These are phyloP conservation scores for Himantopus leucocephalus DNA, from an alignment of 2,113 vertebrate genomes.

Conservation along the genomic window DNA sequence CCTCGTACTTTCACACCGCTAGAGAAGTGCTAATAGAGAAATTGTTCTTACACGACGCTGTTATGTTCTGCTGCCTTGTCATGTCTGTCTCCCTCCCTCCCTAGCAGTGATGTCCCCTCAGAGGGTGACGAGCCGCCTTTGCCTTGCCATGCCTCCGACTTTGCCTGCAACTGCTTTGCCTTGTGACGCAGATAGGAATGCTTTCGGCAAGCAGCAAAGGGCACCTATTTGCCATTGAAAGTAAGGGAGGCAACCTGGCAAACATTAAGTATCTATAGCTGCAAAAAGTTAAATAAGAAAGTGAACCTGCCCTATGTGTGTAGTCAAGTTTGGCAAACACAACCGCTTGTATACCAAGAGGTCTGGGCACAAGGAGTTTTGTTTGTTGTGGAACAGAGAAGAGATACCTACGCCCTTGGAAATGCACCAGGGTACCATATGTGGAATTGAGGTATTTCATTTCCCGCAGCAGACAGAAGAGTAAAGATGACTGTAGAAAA, in stretches of 20 bases:
- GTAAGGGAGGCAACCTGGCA: neutral
- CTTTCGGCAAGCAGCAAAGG: neutral
- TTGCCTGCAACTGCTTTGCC: neutral
- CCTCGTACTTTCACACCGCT: rapidly evolving
- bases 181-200: rapidly evolving
- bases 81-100: neutral
- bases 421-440: neutral
- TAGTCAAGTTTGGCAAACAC: neutral
- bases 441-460: neutral
- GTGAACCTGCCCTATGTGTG: neutral
- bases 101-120: neutral
- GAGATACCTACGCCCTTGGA: neutral
- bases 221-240: rapidly evolving
- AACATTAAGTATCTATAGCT: neutral
- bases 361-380: neutral
- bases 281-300: neutral
- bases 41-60: neutral
- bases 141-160: neutral
- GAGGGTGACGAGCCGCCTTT: neutral
- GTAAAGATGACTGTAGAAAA: neutral
- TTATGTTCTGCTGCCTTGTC: rapidly evolving
- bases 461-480: neutral
- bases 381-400: neutral
- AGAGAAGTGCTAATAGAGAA: neutral
- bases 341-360: neutral